Conservation (phyloP, 2,797 vertebrate species). For the Gobionotothen gibberifrons region DNA sequence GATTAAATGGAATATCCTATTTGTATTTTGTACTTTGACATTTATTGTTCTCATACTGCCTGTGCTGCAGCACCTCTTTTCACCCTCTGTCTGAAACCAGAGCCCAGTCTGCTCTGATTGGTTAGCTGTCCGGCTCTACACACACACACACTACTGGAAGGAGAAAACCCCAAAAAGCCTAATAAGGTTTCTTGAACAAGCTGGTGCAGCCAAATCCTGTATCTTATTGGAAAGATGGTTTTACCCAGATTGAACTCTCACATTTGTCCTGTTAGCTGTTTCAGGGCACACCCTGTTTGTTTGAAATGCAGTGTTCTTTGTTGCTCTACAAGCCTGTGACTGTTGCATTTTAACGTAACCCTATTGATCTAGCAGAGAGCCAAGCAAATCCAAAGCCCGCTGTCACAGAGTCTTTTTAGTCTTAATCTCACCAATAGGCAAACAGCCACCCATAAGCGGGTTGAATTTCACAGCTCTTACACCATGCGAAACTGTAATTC, state of each 20-base stretch:
- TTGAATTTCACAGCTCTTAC: constrained; percentile 58
- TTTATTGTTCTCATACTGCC: too few relatives aligned
- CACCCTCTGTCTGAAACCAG: too few relatives aligned
- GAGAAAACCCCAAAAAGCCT: too few relatives aligned
- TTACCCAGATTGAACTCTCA: constrained; percentile 13
- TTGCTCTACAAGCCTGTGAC: constrained; percentile 52
- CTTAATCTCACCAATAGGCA: constrained; percentile 70
- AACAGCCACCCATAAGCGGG: constrained; percentile 67
- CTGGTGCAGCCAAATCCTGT: not conserved
- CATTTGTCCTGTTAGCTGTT: constrained; percentile 20
- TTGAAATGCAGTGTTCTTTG: constrained; percentile 33
- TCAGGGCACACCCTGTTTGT: constrained; percentile 7
- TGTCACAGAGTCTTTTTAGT: constrained; percentile 66
- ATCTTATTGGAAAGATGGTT: constrained; percentile 2
- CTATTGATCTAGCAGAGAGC: constrained; percentile 62
- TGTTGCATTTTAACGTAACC: constrained; percentile 60
- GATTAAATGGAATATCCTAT: not conserved
- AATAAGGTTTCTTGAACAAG: not conserved
- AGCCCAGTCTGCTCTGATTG: too few relatives aligned
- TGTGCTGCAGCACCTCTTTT: too few relatives aligned
- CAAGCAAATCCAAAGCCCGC: constrained; percentile 64
- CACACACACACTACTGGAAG: too few relatives aligned
- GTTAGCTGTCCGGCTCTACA: too few relatives aligned
- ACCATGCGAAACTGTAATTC: constrained; percentile 42
- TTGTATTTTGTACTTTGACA: too few relatives aligned